phyloP scores from a whole-genome alignment of 2,888 invertebrate genomes.

The Dicycla oo region DNA sequence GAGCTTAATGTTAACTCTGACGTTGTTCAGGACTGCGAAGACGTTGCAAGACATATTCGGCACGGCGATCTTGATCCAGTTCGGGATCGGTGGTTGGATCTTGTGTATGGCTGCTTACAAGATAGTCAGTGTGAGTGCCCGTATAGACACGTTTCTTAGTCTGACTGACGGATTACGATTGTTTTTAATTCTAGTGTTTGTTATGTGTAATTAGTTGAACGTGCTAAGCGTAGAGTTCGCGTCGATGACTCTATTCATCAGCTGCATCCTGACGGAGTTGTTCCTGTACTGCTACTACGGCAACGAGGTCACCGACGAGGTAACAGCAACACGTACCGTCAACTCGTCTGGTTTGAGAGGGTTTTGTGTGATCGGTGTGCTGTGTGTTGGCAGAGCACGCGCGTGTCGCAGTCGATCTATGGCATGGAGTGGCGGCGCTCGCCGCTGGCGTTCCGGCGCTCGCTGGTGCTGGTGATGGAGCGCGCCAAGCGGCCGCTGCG shows the following conservation, averaged over 20 bases:
- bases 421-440: constrained; percentile 78
- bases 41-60: constrained; percentile 81
- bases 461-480: constrained; percentile 84
- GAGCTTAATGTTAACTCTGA: not conserved
- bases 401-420: constrained; percentile 82
- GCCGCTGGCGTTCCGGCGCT: constrained; percentile 70
- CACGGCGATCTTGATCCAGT: constrained; percentile 81
- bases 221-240: constrained; percentile 85
- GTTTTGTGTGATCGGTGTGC: not conserved
- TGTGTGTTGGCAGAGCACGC: constrained; percentile 78
- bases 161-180: not conserved
- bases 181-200: constrained; percentile 21
- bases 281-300: constrained; percentile 91
- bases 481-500: constrained; percentile 85
- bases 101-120: constrained; percentile 87
- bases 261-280: constrained; percentile 89
- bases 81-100: constrained; percentile 86
- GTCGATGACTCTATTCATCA: constrained; percentile 88
- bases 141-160: not conserved
- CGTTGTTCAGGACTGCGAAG: constrained; percentile 70
- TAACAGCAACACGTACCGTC: constrained; percentile 58
- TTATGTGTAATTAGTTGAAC: constrained; percentile 70
- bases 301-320: constrained; percentile 89
- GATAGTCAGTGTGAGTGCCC: constrained; percentile 79
- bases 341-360: not conserved